Conservation (phyloP, 2,797 vertebrate species). For the Malurus splendens region DNA sequence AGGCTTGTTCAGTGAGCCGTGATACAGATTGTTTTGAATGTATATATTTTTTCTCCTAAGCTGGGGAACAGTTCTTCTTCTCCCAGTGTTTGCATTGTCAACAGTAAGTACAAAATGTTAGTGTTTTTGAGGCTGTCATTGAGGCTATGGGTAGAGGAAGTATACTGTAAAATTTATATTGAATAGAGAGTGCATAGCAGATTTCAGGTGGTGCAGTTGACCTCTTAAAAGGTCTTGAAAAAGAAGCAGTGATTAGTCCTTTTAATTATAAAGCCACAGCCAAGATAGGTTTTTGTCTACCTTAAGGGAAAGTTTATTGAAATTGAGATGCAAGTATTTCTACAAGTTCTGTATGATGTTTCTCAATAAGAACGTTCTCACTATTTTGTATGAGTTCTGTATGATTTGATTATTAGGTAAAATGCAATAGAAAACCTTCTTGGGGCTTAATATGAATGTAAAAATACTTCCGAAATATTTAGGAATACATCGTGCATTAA, state of each 20-base stretch:
- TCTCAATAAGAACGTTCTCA: neutral
- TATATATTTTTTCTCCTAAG: neutral
- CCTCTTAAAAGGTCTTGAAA: neutral
- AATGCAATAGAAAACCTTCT: slow-evolving; percentile 33
- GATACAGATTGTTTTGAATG: neutral
- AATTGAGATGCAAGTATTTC: neutral
- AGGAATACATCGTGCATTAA: slow-evolving; percentile 54
- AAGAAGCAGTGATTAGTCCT: neutral
- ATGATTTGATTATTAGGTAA: slow-evolving; percentile 42
- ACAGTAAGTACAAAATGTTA: neutral
- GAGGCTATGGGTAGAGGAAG: neutral
- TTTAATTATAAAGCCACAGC: neutral
- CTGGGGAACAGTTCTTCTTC: neutral
- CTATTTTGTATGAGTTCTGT: neutral
- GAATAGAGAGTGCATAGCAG: neutral
- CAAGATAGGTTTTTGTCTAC: neutral
- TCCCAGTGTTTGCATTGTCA: neutral
- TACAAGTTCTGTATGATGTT: neutral
- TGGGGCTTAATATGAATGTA: slow-evolving; percentile 18
- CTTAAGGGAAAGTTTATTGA: neutral
- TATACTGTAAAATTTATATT: neutral
- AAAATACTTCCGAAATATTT: slow-evolving; percentile 52
- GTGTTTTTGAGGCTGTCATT: neutral
- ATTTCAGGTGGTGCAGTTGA: neutral
- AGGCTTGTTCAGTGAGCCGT: neutral